Evolutionary conservation across 2,113 vertebrate genomes (phyloP), one percentile per base, ranked within the genome.

Genomic region (Cyanoramphus novaezelandiae): DNA sequence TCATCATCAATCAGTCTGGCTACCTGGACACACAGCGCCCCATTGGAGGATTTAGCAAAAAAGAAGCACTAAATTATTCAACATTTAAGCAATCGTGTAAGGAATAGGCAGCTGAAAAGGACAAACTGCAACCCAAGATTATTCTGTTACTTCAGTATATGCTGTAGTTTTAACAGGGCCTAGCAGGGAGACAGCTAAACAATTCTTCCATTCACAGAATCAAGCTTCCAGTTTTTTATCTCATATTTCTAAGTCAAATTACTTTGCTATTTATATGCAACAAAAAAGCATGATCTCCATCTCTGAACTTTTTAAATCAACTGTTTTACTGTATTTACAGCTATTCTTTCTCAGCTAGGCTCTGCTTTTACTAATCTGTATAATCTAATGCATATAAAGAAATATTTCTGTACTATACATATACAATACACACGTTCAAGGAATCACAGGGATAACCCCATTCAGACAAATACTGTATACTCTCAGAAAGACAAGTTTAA

Each of bases 11-110:
- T 85, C 84, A 95, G 89, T 65, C 87, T 90, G 62, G 74, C 52
- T 94, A 67, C 78, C 91, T 65, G 52, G 62, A 89, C n/a, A 86
- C 12, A 55, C 9, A 82, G 55, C 0, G 1, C 18, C 85, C 47
- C 81, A 85, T 18, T 0, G 1, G 89, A 91, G 63, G 41, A 84
- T 46, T 87, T 91, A 77, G 84, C 53, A 94, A 85, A 95, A 96
- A 82, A 74, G 35, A 88, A 80, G 75, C 46, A 86, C 57, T 93
- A 74, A 93, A 88, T 95, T 90, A 94, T 94, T 97, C 94, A 95
- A 41, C 33, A 65, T 69, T 88, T 90, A 76, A 92, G 53, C 49
- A 91, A 6, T 59, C 0, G 2, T 46, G 49, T 50, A 72, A 95
- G 41, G 82, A 91, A 74, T 65, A 74, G 2, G 10, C 14, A 86